Conservation (phyloP, 1,140 invertebrate species). For the Drosophila pruinosa region DNA sequence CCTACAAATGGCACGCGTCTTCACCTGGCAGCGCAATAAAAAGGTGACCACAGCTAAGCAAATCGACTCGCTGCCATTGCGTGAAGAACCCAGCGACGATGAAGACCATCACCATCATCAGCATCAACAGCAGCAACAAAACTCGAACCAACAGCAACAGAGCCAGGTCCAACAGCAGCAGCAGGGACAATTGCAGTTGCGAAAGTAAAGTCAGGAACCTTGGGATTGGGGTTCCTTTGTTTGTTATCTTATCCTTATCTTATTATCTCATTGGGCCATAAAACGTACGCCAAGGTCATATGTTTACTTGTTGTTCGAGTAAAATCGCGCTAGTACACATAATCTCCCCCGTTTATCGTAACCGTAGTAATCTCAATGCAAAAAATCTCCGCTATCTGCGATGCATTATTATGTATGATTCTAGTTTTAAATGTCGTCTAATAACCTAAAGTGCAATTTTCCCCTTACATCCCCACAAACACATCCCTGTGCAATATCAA, state of each 20-base stretch:
- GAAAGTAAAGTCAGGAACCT: conserved; percentile 49
- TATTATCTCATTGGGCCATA: conserved; percentile 73
- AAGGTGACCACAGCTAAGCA: conserved; percentile 86
- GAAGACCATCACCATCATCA: conserved; percentile 83
- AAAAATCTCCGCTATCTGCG: conserved; percentile 7
- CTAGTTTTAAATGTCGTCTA: conserved; percentile 52
- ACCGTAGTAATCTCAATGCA: conserved; percentile 34
- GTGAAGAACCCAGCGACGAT: conserved; percentile 86
- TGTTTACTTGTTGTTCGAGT: conserved; percentile 23
- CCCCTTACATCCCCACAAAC: neutral
- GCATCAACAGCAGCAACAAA: conserved; percentile 51
- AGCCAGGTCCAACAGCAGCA: conserved; percentile 28
- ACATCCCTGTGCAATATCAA: conserved; percentile 60
- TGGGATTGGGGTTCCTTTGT: conserved; percentile 17
- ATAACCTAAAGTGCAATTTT: conserved; percentile 73
- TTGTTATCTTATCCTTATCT: conserved; percentile 63
- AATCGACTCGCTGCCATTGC: conserved; percentile 84
- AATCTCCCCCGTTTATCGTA: conserved; percentile 17
- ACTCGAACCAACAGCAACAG: conserved; percentile 23
- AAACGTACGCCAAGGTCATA: conserved; percentile 33
- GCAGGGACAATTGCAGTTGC: conserved; percentile 61
- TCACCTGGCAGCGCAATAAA: conserved; percentile 87
- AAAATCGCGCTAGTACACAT: conserved; percentile 49
- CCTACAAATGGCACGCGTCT: conserved; percentile 90
- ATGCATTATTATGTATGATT: conserved; percentile 41